Evolutionary conservation across 1,140 invertebrate genomes (phyloP).

Genomic region (Aporrectodea caliginosa): DNA sequence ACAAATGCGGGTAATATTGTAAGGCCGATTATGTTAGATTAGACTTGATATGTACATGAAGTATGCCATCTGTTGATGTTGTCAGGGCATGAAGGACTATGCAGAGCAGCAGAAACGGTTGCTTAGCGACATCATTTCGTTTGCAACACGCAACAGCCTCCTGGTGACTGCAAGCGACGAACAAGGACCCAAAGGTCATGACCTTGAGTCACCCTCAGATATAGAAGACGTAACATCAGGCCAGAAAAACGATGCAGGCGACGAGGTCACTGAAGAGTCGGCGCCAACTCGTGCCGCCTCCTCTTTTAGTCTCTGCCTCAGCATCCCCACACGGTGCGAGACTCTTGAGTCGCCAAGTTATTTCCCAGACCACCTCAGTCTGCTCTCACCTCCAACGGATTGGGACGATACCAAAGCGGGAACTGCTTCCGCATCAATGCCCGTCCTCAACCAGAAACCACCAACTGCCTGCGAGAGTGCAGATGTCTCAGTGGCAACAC

Average conservation of each 20-base stretch:
- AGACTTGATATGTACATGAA: no score
- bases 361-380: neutral
- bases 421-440: neutral
- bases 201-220: neutral
- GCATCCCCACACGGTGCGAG: neutral
- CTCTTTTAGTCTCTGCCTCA: neutral
- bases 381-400: neutral
- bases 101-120: conserved; percentile 51
- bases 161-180: conserved; percentile 12
- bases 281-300: neutral
- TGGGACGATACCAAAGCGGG: neutral
- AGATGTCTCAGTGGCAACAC: neutral
- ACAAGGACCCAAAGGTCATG: neutral
- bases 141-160: conserved; percentile 44
- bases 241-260: neutral
- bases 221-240: no score
- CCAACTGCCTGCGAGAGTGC: neutral
- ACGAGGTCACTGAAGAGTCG: neutral
- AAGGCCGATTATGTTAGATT: no score
- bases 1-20: no score
- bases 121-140: conserved; percentile 45
- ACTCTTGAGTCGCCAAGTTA: neutral
- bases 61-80: no score
- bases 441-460: neutral
- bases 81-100: conserved; percentile 55